Base-by-base conservation (phyloP, 2,797 vertebrate genomes). In the Acestrorhynchus altus region DNA sequence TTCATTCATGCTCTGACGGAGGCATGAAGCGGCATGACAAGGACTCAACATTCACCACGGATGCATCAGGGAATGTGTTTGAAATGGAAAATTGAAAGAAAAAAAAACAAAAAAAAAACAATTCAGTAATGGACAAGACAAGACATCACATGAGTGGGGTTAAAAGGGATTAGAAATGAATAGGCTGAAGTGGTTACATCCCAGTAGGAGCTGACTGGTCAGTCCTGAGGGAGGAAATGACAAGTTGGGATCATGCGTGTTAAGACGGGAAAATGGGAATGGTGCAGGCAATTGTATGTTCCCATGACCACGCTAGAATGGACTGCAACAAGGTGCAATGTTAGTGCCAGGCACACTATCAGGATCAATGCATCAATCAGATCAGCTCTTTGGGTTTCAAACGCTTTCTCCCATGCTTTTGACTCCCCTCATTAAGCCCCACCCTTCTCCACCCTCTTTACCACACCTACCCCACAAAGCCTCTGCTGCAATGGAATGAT, bases 231-330 rank as follows among this genome's bases (percentile, higher is more conserved):
- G 51, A 44, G 12, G 42, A 56, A 75, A n/a, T 28, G 63, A 61
- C 24, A 56, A 35, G 59, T 76, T 57, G 22, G 89, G 92, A 83
- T 87, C 96, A 95, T 96, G 96, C 93, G 93, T 92, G 92, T 94
- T 94, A 95, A 86, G 89, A 92, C 91, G 90, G 94, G 92, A 90
- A 90, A 87, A 87, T 87, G 74, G 31, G 31, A 89, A 90, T 87
- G 91, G 89, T 78, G 83, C 91, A 93, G 89, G 92, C 92, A 93
- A 90, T 92, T 84, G 81, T 73, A 67, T 35, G 52, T 51, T 89
- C 90, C 87, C 88, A 90, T 93, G 86, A 91, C 88, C 81, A 84
- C 79, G 86, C 79, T 86, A 83, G 87, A 88, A 78, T 66, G 84
- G 72, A 86, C 63, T 66, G 70, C 57, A 69, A 56, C 61, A 74